Evolutionary conservation across 2,888 invertebrate genomes (phyloP), one percentile per base, ranked within the genome.

Genomic region (Pristionchus fissidentatus): DNA sequence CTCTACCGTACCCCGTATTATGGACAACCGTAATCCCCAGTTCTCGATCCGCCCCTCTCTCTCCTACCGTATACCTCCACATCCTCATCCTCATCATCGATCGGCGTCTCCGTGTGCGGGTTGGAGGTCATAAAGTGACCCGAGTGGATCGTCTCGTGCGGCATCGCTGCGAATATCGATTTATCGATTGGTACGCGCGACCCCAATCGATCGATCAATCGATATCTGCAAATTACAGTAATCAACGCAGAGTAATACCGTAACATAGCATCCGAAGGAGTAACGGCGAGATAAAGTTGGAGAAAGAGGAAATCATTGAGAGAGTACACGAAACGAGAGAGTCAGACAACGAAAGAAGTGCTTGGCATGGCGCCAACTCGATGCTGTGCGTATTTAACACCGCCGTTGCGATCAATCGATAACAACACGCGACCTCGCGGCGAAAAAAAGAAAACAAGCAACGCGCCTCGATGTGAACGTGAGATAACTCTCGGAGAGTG

Each of bases 101-200:
- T 84, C 1, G 86, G 85, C 15, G 84, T 86, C 57, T 92, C 91
- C 70, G 88, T 87, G 85, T 92, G 92, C n/a, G 91, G 90, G 83
- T 92, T 91, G 22, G 92, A 92, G 75, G 90, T 91, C 92, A 92
- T 92, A 85, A 92, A 92, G 87, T 92, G 92, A 78, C 92, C 91
- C 84, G 89, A 90, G 86, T 92, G 92, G 73, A 92, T 92, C 52
- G 90, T 89, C 84, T 91, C 92, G 77, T 87, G 79, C 41, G 79
- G 29, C 75, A 77, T 77, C 49, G 15, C 32, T 26, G 75, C 75
- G 57, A 7, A 46, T 10, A 46, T 46, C 7, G 15, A n/a, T 29
- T 35, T 35, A 62, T 35, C 62, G 19, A 62, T 62, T 35, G 35
- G 15, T 62, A 62, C 7, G 13, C 62, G 35, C 35, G 13, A 4